Conservation (phyloP, 2,888 invertebrate species). For the Drosophila robusta region DNA sequence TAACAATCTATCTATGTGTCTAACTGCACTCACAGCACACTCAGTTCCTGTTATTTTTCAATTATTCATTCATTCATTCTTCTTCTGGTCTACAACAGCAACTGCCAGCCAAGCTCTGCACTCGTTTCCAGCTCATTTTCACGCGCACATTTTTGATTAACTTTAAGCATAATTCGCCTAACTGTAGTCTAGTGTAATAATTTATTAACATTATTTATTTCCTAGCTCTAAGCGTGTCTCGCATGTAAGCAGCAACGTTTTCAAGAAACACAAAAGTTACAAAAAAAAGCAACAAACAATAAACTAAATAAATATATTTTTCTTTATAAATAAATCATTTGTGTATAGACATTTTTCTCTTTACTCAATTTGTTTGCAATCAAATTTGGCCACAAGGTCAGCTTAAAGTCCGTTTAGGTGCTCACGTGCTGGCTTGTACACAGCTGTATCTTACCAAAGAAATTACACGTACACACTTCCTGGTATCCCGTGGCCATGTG, state of each 20-base stretch:
- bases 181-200: conserved; percentile 74
- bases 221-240: conserved; percentile 62
- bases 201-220: conserved; percentile 75
- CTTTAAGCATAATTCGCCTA: conserved; percentile 59
- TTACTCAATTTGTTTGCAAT: conserved; percentile 22
- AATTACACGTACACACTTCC: conserved; percentile 16
- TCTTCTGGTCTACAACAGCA: conserved; percentile 15
- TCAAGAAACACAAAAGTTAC: conserved; percentile 70
- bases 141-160: conserved; percentile 53
- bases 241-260: conserved; percentile 76
- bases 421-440: conserved; percentile 14
- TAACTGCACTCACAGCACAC: conserved; percentile 35
- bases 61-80: conserved; percentile 61
- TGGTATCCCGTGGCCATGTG: conserved; percentile 17
- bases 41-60: conserved; percentile 72
- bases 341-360: conserved; percentile 10
- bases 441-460: conserved; percentile 3
- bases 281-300: conserved; percentile 59
- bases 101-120: conserved; percentile 32
- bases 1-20: conserved; percentile 11
- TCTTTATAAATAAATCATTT: conserved; percentile 39
- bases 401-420: conserved; percentile 25
- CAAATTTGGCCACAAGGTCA: conserved; percentile 16
- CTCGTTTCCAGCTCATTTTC: conserved; percentile 49
- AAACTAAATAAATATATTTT: conserved; percentile 17